Evolutionary conservation across 2,888 invertebrate genomes (phyloP), one percentile per base, ranked within the genome.

Genomic region (Agrochola litura): DNA sequence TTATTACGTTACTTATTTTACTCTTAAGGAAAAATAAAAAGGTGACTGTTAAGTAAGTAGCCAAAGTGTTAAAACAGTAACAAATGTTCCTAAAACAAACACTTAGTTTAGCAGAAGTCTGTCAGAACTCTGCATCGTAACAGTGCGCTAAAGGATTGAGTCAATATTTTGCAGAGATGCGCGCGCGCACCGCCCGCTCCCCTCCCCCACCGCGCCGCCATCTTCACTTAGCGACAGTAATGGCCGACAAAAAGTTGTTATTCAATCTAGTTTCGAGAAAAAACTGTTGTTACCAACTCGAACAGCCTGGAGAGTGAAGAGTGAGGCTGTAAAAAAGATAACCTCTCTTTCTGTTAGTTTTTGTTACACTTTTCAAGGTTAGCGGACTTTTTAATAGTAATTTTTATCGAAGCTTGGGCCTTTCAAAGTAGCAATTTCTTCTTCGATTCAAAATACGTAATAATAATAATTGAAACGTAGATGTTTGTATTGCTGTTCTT

Each of bases 161-260:
- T 86, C 85, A 89, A 89, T 90, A 90, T 86, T 89, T 90, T 86
- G 84, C 86, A 85, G 79, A 77, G 76, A 56, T 71, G 88, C 90
- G 86, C 86, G 58, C 63, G 78, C 81, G 83, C 87, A 82, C 69
- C 30, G 25, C 25, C 37, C 12, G 10, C 54, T 54, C 46, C 37
- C 22, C 2, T 61, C 6, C 9, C 6, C n/a, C 37, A 19, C 56
- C 25, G 25, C 54, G 10, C 69, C 79, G 56, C 73, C 66, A 79
- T 67, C 67, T 77, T 75, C 82, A 77, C 80, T 58, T 86, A 78
- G 87, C 73, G 82, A 86, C 88, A 82, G 76, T 69, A 70, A 77
- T 74, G 67, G 71, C 73, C 66, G 73, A 84, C 81, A 86, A 86
- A 86, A 86, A 86, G 81, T 86, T 84, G 86, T 83, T 86, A 83